phyloP scores from a whole-genome alignment of 2,888 invertebrate species.

The Meloe dianella region DNA sequence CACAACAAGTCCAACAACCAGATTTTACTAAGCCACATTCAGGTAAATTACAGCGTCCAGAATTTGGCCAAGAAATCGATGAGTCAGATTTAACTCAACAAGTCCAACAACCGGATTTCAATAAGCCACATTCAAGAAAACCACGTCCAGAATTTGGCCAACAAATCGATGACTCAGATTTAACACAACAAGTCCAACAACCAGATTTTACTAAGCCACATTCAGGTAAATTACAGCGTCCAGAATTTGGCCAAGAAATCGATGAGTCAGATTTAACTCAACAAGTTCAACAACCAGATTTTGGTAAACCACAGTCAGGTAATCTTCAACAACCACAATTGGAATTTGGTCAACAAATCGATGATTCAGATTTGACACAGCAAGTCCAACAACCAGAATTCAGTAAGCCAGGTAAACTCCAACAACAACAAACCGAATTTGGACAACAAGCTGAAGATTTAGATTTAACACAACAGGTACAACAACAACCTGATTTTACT shows the following conservation, averaged over 20 bases:
- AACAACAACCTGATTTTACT: slow-evolving; percentile 16
- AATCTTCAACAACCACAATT: slow-evolving; percentile 6
- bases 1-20: slow-evolving; percentile 12
- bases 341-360: slow-evolving; percentile 37
- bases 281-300: slow-evolving; percentile 19
- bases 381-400: background rate
- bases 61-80: slow-evolving; percentile 17
- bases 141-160: slow-evolving; percentile 14
- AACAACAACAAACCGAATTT: slow-evolving; percentile 24
- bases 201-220: background rate
- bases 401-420: slow-evolving; percentile 28
- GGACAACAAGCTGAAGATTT: slow-evolving; percentile 13
- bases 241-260: slow-evolving; percentile 13
- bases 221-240: slow-evolving; percentile 31
- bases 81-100: slow-evolving; percentile 20
- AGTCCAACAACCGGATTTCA: slow-evolving; percentile 9
- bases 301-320: background rate
- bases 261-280: slow-evolving; percentile 16
- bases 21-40: background rate
- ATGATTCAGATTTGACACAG: slow-evolving; percentile 17
- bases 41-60: background rate
- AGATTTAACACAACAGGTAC: slow-evolving; percentile 21
- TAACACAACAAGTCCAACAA: slow-evolving; percentile 17
- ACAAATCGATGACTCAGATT: slow-evolving; percentile 14
- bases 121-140: background rate